phyloP scores from a whole-genome alignment of 2,113 vertebrate genomes.

The Forbesichthys papilliferus region DNA sequence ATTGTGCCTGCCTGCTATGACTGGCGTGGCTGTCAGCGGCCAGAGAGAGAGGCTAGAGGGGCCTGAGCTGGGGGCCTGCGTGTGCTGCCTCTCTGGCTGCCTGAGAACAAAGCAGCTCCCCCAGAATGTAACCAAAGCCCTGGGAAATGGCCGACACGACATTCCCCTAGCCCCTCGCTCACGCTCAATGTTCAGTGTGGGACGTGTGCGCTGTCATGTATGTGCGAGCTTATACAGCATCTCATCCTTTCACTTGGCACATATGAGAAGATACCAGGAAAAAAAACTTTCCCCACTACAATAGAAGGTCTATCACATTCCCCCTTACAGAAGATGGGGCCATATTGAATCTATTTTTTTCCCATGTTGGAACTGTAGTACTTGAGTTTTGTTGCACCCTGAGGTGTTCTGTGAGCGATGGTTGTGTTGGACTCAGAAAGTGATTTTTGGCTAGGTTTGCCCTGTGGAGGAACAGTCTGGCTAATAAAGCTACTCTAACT shows the following conservation, averaged over 20 bases:
- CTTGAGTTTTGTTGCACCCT: slow-evolving; percentile 36
- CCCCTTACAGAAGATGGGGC: slow-evolving; percentile 3
- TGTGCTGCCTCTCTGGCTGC: slow-evolving; percentile 57
- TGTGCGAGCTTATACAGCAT: slow-evolving; percentile 17
- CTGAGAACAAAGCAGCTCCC: slow-evolving; percentile 72
- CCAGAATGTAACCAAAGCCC: slow-evolving; percentile 77
- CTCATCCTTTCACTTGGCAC: slow-evolving; percentile 31
- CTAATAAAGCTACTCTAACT: slow-evolving; percentile 41
- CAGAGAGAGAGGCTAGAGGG: slow-evolving; percentile 45
- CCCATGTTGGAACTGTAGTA: slow-evolving; percentile 23
- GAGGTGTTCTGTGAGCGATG: slow-evolving; percentile 51
- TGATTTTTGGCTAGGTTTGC: slow-evolving; percentile 48
- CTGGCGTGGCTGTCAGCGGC: slow-evolving; percentile 61
- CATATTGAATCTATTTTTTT: slow-evolving; percentile 8
- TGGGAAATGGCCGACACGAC: slow-evolving; percentile 71
- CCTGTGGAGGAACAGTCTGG: slow-evolving; percentile 22
- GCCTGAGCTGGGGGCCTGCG: slow-evolving; percentile 30
- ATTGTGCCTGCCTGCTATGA: slow-evolving; percentile 63
- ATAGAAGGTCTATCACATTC: neutral
- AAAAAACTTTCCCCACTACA: neutral
- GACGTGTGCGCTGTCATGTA: slow-evolving; percentile 21
- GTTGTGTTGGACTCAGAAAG: slow-evolving; percentile 42
- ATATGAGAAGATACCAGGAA: neutral
- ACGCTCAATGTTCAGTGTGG: slow-evolving; percentile 13
- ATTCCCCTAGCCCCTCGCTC: slow-evolving; percentile 60